Percentiles rank a stretch among this genome's conserved stretches.
These are phyloP conservation scores for Rana temporaria DNA, from an alignment of 2,113 vertebrate genomes.

Conservation along the genomic window DNA sequence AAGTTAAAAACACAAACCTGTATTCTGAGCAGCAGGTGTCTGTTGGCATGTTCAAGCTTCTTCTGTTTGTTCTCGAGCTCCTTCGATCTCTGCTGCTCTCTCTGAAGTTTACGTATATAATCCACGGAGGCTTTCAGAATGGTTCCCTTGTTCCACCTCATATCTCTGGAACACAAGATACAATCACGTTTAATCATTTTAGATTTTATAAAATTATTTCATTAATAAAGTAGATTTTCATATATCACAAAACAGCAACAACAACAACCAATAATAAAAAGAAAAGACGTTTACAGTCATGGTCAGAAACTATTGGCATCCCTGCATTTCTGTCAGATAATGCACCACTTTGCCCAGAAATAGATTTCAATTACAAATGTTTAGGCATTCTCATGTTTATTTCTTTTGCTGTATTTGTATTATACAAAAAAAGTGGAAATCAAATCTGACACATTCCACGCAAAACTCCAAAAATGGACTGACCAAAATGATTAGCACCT, in stretches of 20 bases:
- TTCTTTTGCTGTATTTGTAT: too few species aligned
- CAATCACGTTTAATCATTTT: not conserved
- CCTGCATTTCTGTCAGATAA: too few species aligned
- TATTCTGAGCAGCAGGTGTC: slow-evolving; percentile 91
- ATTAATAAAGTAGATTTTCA: not conserved
- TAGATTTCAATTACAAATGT: too few species aligned
- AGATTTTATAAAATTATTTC: not conserved
- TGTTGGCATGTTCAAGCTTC: slow-evolving; percentile 92
- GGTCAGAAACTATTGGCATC: too few species aligned
- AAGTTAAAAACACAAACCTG: slow-evolving; percentile 72
- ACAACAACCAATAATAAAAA: not conserved
- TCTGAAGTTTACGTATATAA: slow-evolving; percentile 93
- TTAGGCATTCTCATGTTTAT: too few species aligned
- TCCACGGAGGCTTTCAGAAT: slow-evolving; percentile 97
- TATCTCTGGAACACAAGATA: slow-evolving; percentile 69
- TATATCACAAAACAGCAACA: not conserved
- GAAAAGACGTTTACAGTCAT: too few species aligned
- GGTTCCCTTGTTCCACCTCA: slow-evolving; percentile 99
- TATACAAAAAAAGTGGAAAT: too few species aligned
- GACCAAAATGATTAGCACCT: too few species aligned
- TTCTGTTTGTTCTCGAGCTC: slow-evolving; percentile 95
- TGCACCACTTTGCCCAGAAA: too few species aligned
- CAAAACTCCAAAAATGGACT: too few species aligned
- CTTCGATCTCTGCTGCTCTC: slow-evolving; percentile 92
- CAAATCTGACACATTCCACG: too few species aligned